Evolutionary conservation across 2,113 vertebrate genomes (phyloP).

Genomic region (Porphyrio hochstetteri): DNA sequence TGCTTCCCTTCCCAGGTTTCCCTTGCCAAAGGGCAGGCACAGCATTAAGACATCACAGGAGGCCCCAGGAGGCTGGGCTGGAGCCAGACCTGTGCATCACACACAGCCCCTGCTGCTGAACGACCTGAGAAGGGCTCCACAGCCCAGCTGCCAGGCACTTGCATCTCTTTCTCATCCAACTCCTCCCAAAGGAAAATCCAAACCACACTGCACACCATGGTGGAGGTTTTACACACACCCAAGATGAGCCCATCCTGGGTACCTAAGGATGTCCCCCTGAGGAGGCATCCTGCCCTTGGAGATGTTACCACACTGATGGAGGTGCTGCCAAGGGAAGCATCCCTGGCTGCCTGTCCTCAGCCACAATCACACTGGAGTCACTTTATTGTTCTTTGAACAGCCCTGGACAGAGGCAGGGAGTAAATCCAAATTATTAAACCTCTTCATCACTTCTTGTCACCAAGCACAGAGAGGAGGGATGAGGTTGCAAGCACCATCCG

Average conservation of each 20-base stretch:
- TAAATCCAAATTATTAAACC: not conserved
- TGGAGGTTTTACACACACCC: not conserved
- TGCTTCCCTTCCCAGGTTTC: not conserved
- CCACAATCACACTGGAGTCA: not conserved
- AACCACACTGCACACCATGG: not conserved
- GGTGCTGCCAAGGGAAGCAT: not conserved
- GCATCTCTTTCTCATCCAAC: not conserved
- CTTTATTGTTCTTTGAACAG: not conserved
- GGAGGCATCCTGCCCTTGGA: fast-evolving
- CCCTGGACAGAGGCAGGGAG: not conserved
- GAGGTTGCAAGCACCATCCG: not conserved
- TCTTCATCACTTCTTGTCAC: not conserved
- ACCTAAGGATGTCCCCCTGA: no score
- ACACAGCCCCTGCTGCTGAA: not conserved
- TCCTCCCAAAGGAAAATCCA: not conserved
- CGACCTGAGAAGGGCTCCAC: not conserved
- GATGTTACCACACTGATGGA: fast-evolving
- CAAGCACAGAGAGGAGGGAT: not conserved
- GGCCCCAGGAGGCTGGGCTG: not conserved
- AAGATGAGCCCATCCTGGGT: not conserved
- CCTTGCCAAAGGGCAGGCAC: not conserved
- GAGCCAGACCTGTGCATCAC: not conserved
- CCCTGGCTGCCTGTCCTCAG: not conserved
- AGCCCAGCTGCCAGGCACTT: not conserved
- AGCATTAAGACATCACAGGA: not conserved